Conservation (phyloP, 1,140 invertebrate species). For the Rhagoletis zephyria region DNA sequence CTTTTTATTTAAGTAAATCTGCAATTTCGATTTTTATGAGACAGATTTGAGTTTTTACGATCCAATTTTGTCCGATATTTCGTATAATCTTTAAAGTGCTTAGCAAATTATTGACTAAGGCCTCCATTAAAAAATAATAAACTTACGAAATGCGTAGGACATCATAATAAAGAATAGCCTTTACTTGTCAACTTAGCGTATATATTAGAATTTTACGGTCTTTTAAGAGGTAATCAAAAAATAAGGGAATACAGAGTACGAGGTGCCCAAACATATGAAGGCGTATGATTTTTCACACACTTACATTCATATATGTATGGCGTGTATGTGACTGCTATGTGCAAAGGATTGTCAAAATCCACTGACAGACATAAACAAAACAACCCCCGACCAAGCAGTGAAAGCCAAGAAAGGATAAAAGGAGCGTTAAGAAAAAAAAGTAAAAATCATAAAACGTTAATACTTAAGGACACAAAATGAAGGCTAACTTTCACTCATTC, state of each 20-base stretch:
- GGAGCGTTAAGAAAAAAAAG: background rate
- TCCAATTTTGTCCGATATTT: background rate
- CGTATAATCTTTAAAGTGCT: background rate
- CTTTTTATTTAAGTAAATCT: background rate
- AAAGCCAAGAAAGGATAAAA: background rate
- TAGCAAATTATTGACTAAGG: conserved; percentile 19
- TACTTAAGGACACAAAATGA: conserved; percentile 2
- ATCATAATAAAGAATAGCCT: background rate
- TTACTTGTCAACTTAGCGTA: conserved; percentile 28
- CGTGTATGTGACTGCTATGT: background rate
- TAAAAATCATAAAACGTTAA: conserved; percentile 47
- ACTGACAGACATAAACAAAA: conserved; percentile 14
- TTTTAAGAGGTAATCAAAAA: conserved; percentile 45
- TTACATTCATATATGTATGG: background rate
- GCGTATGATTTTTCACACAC: background rate
- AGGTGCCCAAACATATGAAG: conserved; percentile 1
- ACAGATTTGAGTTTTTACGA: conserved; percentile 3
- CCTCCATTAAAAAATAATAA: conserved; percentile 38
- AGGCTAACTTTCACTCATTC: conserved; percentile 23
- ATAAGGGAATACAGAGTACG: background rate
- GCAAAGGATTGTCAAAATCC: conserved; percentile 1
- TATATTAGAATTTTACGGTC: conserved; percentile 24
- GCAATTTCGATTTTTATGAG: background rate
- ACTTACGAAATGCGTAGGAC: background rate
- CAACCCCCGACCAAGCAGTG: background rate